Evolutionary conservation across 2,113 vertebrate species (phyloP).

Genomic region (Onychostoma macrolepis): DNA sequence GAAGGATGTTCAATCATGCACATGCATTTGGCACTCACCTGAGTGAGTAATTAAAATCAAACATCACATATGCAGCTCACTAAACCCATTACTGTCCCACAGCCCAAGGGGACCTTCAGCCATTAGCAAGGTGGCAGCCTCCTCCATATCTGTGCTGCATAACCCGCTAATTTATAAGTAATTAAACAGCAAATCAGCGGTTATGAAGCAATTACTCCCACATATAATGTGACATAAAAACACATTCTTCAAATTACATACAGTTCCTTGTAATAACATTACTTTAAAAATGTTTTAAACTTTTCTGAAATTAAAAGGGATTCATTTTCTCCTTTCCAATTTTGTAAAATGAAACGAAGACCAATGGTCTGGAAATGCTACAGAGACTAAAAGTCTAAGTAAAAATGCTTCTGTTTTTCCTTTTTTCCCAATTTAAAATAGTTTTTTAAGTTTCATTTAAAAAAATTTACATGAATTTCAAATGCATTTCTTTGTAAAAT

Average conservation of each 20-base stretch:
- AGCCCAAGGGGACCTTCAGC: slow-evolving; percentile 39
- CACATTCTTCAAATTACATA: neutral
- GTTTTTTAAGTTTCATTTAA: neutral
- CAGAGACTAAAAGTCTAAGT: neutral
- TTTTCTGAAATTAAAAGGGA: neutral
- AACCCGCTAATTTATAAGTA: neutral
- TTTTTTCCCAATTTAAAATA: neutral
- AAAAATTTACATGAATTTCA: neutral
- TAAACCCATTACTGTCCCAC: slow-evolving; percentile 22
- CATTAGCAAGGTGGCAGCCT: slow-evolving; percentile 25
- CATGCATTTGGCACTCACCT: slow-evolving; percentile 21
- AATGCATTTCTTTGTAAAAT: neutral
- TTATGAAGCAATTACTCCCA: slow-evolving; percentile 10
- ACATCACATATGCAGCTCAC: slow-evolving; percentile 31
- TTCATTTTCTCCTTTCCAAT: neutral
- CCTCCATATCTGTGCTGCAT: neutral
- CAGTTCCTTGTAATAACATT: neutral
- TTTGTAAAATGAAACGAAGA: neutral
- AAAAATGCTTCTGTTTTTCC: neutral
- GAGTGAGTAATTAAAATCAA: slow-evolving; percentile 41
- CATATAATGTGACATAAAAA: slow-evolving; percentile 1
- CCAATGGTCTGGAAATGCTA: neutral
- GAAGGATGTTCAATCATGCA: slow-evolving; percentile 43
- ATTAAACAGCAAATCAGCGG: neutral
- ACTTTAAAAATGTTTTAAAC: neutral